Evolutionary conservation across 2,797 vertebrate species (phyloP), one percentile per base, ranked within the genome.

Genomic region (Phoeniculus purpureus): DNA sequence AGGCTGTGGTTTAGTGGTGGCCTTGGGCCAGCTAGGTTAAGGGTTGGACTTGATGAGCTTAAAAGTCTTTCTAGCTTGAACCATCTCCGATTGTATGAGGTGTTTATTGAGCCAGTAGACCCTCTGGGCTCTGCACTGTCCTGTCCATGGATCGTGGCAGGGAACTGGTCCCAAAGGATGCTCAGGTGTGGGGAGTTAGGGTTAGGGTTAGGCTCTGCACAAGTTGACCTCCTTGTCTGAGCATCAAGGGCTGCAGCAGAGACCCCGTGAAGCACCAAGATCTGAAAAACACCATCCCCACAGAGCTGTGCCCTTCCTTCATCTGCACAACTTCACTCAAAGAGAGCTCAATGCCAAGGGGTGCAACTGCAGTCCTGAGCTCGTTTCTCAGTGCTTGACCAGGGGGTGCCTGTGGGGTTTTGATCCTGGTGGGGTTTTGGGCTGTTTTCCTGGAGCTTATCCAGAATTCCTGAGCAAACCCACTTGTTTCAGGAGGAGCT

Each of bases 71-170:
- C n/a, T n/a, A n/a, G n/a, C n/a, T n/a, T n/a, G n/a, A n/a, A n/a
- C n/a, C n/a, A n/a, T n/a, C n/a, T n/a, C n/a, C n/a, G n/a, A n/a
- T n/a, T n/a, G n/a, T n/a, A n/a, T n/a, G n/a, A n/a, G n/a, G n/a
- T n/a, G n/a, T n/a, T n/a, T n/a, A n/a, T n/a, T n/a, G n/a, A 45
- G 37, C 13, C 79, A 10, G 21, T 2, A 11, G 34, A 19, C 25
- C 29, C n/a, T 14, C 1, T 3, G 7, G 6, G 1, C 27, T 58
- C 52, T 7, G 37, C 45, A 1, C 19, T 23, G 2, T 32, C 14
- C 9, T 34, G 15, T 45, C 45, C 45, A 45, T 18, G 18, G 10
- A 4, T n/a, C 1, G 0, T 23, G 58, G 25, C 51, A 19, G 34
- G 66, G 60, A 50, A 3, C 20, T 1, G 2, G 34, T 34, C 60